A percentile compares a stretch with the other conserved stretches of the same genome.
Conservation (phyloP, 2,797 vertebrate genomes). For the Scolopax bukidnonensis region DNA sequence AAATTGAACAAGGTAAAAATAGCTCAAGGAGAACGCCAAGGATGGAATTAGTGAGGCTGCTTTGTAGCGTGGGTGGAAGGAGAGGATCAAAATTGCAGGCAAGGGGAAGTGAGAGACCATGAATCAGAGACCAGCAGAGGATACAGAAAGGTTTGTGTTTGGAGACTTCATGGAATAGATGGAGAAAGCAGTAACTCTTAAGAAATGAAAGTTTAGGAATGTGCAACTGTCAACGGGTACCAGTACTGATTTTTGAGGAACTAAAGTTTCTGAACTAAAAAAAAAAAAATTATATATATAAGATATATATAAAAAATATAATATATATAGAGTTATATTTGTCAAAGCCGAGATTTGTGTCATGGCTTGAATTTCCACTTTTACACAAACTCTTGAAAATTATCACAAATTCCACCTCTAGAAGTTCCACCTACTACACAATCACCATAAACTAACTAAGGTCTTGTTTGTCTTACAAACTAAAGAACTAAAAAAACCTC, state of each 20-base stretch:
- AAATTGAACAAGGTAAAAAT: conserved; percentile 28
- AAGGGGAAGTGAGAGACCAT: neutral
- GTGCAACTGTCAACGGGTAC: neutral
- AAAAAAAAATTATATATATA: too few relatives aligned
- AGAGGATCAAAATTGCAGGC: conserved; percentile 5
- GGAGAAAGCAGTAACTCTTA: neutral
- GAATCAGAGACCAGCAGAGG: neutral
- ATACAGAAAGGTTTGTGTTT: neutral
- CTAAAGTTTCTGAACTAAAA: neutral
- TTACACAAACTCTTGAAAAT: neutral
- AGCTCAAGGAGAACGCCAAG: neutral
- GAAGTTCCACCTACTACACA: neutral
- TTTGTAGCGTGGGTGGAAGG: neutral
- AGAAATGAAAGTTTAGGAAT: neutral
- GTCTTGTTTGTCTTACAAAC: neutral
- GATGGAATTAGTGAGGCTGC: conserved; percentile 11
- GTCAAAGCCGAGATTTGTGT: neutral
- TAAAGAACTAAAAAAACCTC: neutral
- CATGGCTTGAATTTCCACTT: neutral
- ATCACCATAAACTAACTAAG: neutral
- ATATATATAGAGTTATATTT: too few relatives aligned
- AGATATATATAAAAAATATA: too few relatives aligned
- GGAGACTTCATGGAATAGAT: neutral
- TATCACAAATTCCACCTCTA: neutral
- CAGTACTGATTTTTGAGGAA: neutral